Base-by-base conservation (phyloP, 2,888 invertebrate genomes). In the Plagodis dolabraria region DNA sequence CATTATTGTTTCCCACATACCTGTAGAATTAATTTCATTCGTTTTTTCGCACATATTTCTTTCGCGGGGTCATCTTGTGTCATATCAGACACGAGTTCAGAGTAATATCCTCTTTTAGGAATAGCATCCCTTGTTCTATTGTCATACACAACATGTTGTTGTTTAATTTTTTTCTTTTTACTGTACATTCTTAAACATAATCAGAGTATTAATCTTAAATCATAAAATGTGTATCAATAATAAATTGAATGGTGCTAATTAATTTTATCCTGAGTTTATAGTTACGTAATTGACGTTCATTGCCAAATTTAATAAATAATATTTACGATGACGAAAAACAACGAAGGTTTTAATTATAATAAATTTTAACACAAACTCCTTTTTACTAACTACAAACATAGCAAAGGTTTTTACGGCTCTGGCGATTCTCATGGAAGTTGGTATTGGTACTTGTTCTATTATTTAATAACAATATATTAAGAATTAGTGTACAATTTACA, bases 381-480 rank as follows among this genome's bases (percentile, higher is more conserved):
- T 22, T 1, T 22, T 22, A 22, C 4, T 22, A 22, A 22, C 1
- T 22, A 22, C 4, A 22, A 22, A 22, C n/a, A 22, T 2, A 22
- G 22, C 22, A 22, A 2, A 22, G 22, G 22, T 22, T 22, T 22
- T 22, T 22, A 22, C 22, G 96, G 94, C 53, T 93, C 93, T 76
- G 99, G 99, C n/a, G 87, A 94, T 58, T 86, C 88, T 66, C 95
- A 98, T 91, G 98, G 97, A 85, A 94, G 97, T 96, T 73, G 85
- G 86, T 78, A 46, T n/a, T n/a, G n/a, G n/a, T n/a, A n/a, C 43
- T 63, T 36, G 33, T 55, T 38, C 38, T 8, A 33, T 42, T 22
- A 22, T 22, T 22, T 22, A 4, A 22, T 22, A 22, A 22, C 22
- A 22, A 22, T n/a, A n/a, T n/a, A n/a, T n/a, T n/a, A n/a, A n/a